These are phyloP conservation scores for Ornithoptera alexandrae DNA, from an alignment of 2,888 invertebrate species.

Conservation along the genomic window DNA sequence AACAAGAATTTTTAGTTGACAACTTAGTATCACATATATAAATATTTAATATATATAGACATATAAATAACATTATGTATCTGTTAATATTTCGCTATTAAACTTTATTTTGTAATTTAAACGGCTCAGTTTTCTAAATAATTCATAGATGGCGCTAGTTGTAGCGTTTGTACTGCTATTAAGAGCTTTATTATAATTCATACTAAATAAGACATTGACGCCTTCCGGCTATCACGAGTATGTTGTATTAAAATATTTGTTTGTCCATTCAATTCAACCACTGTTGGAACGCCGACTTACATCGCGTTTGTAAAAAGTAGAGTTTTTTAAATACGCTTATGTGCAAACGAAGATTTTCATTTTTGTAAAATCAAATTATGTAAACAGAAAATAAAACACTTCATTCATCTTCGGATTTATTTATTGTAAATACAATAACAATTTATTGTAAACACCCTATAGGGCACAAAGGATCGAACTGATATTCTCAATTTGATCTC, in stretches of 20 bases:
- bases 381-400: too few relatives aligned
- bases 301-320: constrained; percentile 13
- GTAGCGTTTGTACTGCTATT: constrained; percentile 8
- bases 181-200: constrained; percentile 16
- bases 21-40: too few relatives aligned
- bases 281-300: constrained; percentile 21
- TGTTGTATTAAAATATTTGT: constrained; percentile 25
- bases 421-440: not conserved
- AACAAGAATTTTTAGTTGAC: too few relatives aligned
- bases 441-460: not conserved
- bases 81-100: too few relatives aligned
- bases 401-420: too few relatives aligned
- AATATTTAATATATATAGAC: too few relatives aligned
- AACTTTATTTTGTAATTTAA: not conserved
- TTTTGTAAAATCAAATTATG: too few relatives aligned
- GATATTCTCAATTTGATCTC: too few relatives aligned
- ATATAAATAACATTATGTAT: too few relatives aligned
- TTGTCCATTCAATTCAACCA: constrained; percentile 15
- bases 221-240: constrained; percentile 8
- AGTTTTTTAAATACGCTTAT: not conserved
- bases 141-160: constrained; percentile 34
- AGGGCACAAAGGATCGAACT: not conserved
- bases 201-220: constrained; percentile 18
- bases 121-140: not conserved
- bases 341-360: too few relatives aligned